Percentiles rank a stretch among this genome's conserved stretches.
These are phyloP conservation scores for Xenops minutus DNA, from an alignment of 2,797 vertebrate genomes.

Conservation along the genomic window DNA sequence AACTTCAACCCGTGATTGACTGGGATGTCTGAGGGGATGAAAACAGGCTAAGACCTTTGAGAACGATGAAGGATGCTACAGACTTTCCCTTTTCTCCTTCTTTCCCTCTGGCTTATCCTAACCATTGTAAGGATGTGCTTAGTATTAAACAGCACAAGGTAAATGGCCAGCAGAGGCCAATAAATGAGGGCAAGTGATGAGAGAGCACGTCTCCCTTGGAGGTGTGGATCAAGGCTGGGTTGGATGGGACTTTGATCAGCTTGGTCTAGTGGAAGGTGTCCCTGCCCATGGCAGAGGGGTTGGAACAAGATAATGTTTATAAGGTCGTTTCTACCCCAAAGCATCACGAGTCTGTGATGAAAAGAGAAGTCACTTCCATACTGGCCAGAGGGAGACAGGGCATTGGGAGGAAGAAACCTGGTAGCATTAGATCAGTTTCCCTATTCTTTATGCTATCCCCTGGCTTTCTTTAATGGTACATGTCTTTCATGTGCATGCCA, in stretches of 20 bases:
- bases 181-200: neutral
- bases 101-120: neutral
- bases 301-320: neutral
- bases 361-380: neutral
- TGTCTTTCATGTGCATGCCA: neutral
- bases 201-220: neutral
- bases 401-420: neutral
- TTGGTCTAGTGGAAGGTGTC: neutral
- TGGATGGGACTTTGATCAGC: neutral
- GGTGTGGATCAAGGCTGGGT: neutral
- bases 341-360: neutral
- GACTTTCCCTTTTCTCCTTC: neutral
- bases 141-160: neutral
- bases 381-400: neutral
- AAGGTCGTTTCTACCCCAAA: neutral
- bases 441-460: neutral
- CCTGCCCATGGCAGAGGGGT: neutral
- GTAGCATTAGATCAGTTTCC: neutral
- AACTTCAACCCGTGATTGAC: neutral
- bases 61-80: neutral
- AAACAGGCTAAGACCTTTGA: neutral
- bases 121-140: rapidly evolving
- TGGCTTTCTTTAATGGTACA: neutral
- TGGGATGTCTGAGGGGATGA: neutral
- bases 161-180: neutral